Conservation (phyloP, 2,888 invertebrate species). For the Drosophila sordidula region DNA sequence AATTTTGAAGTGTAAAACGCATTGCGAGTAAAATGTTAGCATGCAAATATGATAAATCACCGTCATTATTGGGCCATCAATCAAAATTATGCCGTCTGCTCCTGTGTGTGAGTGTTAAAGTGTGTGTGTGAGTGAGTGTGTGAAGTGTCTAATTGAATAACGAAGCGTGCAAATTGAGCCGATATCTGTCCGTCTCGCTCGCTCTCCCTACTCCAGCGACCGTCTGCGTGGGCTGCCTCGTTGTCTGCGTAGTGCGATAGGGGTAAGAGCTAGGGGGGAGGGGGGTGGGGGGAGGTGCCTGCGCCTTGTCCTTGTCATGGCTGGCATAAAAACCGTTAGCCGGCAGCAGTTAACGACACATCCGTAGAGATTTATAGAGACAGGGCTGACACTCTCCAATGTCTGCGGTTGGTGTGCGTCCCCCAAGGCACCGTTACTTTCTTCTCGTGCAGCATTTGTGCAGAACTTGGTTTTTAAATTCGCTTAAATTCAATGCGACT, state of each 20-base stretch:
- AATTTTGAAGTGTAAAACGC: conserved; percentile 43
- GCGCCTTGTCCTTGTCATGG: conserved; percentile 46
- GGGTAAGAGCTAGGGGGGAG: no score
- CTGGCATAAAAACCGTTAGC: conserved; percentile 49
- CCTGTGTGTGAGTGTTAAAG: conserved; percentile 18
- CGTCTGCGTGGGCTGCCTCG: conserved; percentile 5
- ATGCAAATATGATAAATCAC: conserved; percentile 85
- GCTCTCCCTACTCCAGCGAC: background rate
- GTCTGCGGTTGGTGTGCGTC: conserved; percentile 63
- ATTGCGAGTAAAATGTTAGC: conserved; percentile 42
- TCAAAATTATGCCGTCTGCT: conserved; percentile 82
- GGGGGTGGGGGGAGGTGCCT: background rate
- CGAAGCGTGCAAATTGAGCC: conserved; percentile 78
- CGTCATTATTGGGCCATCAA: conserved; percentile 84
- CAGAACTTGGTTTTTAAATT: conserved; percentile 61
- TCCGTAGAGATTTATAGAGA: conserved; percentile 72
- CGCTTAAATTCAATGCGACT: conserved; percentile 52
- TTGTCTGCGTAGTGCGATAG: conserved; percentile 13
- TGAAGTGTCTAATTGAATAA: conserved; percentile 83
- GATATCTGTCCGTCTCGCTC: conserved; percentile 24
- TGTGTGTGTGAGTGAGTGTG: conserved; percentile 34
- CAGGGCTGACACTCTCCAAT: conserved; percentile 56
- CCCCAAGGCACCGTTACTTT: conserved; percentile 39
- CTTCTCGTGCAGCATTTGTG: conserved; percentile 7
- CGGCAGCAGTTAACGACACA: conserved; percentile 76